Evolutionary conservation across 2,797 vertebrate genomes (phyloP), one percentile per base, ranked within the genome.

Genomic region (Glyptemys insculpta): DNA sequence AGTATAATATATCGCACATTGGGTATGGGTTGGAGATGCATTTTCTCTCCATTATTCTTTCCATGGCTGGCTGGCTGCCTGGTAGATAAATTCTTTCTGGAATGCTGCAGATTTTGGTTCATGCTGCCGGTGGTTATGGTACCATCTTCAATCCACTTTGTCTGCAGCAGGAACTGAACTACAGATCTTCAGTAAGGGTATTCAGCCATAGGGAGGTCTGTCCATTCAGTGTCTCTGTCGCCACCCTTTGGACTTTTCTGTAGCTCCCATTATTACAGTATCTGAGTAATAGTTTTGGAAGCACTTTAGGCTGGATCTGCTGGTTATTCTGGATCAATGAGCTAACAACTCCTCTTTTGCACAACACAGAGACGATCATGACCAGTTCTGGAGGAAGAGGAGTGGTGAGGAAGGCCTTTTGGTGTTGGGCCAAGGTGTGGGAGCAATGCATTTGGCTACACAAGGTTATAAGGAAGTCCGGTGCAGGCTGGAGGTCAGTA

Each of bases 51-150:
- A 8, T 4, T 23, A 65, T 92, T 21, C 15, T 34, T 62, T 50
- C 31, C 89, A 41, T 50, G 62, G 78, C 54, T 25, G 54, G 54
- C 87, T 87, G 72, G 2, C 68, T 92, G 59, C 59, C 83, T 81
- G 8, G 12, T 52, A 74, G 78, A 54, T 53, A 54, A 19, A 21
- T 65, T 68, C 44, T 53, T 79, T 85, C 44, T 44, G n/a, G 54
- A 86, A 49, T 79, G 76, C 68, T 86, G 44, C 12, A 57, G 76
- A 53, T 93, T 93, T 83, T 95, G 94, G 87, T 56, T 94, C 92
- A 90, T 93, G 89, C 0, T 2, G 65, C 89, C 89, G n/a, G 59
- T 89, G 81, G 56, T 41, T 85, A 62, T 91, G 90, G 91, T 78
- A 53, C 3, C 19, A 72, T 54, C 85, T 92, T 94, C 91, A 85